These are phyloP conservation scores for Variabilichromis moorii DNA, from an alignment of 2,113 vertebrate genomes.

Conservation along the genomic window DNA sequence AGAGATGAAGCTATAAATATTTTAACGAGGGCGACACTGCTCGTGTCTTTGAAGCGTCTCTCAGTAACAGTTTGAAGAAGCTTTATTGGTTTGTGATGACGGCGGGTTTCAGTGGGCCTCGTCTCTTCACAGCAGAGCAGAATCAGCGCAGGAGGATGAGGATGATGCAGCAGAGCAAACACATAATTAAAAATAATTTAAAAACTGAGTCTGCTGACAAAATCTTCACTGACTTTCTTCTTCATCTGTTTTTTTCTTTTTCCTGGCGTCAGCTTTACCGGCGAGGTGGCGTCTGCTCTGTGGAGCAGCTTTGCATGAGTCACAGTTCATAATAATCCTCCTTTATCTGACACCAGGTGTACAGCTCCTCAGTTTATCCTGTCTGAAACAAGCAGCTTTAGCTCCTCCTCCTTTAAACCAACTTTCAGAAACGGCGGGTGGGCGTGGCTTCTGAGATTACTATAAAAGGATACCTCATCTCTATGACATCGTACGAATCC, in stretches of 20 bases:
- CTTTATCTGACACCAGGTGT: neutral
- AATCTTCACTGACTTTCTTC: neutral
- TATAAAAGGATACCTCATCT: neutral
- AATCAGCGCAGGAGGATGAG: neutral
- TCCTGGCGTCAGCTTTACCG: rapidly evolving
- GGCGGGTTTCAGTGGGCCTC: neutral
- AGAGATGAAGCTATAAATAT: neutral
- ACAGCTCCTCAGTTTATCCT: neutral
- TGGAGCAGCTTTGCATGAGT: neutral
- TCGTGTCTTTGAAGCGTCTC: neutral
- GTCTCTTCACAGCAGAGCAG: neutral
- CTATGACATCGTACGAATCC: neutral
- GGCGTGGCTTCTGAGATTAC: neutral
- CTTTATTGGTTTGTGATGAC: neutral
- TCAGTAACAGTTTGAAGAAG: neutral
- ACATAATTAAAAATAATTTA: neutral
- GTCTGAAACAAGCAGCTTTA: neutral
- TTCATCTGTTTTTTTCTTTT: neutral
- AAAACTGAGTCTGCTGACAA: rapidly evolving
- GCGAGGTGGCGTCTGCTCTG: neutral
- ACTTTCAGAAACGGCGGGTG: neutral
- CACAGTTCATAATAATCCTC: neutral
- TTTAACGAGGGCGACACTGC: neutral
- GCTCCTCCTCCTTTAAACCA: neutral
- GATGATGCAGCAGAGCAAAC: neutral